Percentiles rank a stretch among this genome's conserved stretches.
phyloP scores from a whole-genome alignment of 2,888 invertebrate genomes.

The Tanaodytes sp. region DNA sequence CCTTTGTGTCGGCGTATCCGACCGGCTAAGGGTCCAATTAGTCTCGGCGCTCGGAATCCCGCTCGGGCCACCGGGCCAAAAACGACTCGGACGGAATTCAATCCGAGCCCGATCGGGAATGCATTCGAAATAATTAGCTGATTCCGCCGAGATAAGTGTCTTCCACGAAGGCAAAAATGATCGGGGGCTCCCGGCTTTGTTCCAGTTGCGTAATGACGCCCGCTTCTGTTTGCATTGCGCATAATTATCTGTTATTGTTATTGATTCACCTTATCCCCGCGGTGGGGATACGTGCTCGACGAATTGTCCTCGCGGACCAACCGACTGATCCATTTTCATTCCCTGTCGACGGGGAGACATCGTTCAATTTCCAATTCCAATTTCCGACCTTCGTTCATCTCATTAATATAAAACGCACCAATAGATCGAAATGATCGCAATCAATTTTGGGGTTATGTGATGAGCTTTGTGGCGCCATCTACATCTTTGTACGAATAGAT shows the following conservation, averaged over 20 bases:
- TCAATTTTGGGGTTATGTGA: too few relatives aligned
- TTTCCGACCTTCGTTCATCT: too few relatives aligned
- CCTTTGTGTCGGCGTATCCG: slow-evolving; percentile 60
- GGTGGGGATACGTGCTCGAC: too few relatives aligned
- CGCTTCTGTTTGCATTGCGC: slow-evolving; percentile 41
- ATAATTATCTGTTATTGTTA: slow-evolving; percentile 48
- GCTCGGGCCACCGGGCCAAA: slow-evolving; percentile 64
- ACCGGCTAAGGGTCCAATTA: slow-evolving; percentile 71
- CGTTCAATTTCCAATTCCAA: too few relatives aligned
- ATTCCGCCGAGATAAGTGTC: slow-evolving; percentile 66
- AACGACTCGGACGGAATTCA: slow-evolving; percentile 67
- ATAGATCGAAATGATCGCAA: too few relatives aligned
- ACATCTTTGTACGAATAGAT: too few relatives aligned
- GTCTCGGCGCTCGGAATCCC: slow-evolving; percentile 71
- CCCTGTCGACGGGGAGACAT: too few relatives aligned
- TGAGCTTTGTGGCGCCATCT: too few relatives aligned
- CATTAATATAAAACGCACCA: too few relatives aligned
- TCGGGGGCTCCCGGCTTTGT: slow-evolving; percentile 51
- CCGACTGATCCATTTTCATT: too few relatives aligned
- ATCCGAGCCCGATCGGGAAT: slow-evolving; percentile 69
- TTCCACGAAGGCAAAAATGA: slow-evolving; percentile 60
- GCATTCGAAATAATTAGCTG: slow-evolving; percentile 74
- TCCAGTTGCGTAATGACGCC: slow-evolving; percentile 55
- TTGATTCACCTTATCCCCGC: slow-evolving; percentile 25
- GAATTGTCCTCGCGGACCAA: too few relatives aligned